Conservation (phyloP, 2,888 invertebrate genomes). For the Axea sp. region DNA sequence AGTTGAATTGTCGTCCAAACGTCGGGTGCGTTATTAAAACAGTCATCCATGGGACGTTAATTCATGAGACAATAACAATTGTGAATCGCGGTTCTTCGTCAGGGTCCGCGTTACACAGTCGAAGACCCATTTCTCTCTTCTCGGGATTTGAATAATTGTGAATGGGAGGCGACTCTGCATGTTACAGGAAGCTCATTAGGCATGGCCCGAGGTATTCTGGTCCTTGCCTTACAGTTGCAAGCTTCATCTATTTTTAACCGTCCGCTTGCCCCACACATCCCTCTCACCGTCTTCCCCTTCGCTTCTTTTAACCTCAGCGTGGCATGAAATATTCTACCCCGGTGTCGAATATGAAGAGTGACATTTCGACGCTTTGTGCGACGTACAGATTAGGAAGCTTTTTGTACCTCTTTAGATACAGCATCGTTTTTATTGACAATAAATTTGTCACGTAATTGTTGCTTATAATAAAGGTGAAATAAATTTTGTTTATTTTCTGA, state of each 20-base stretch:
- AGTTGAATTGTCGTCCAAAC: slow-evolving; percentile 64
- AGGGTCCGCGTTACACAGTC: slow-evolving; percentile 48
- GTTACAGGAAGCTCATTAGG: slow-evolving; percentile 79
- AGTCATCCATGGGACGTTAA: slow-evolving; percentile 59
- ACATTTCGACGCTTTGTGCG: slow-evolving; percentile 45
- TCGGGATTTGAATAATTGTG: slow-evolving; percentile 66
- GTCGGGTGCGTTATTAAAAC: slow-evolving; percentile 70
- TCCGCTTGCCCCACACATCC: neutral
- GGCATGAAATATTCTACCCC: slow-evolving; percentile 43
- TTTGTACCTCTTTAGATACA: slow-evolving; percentile 33
- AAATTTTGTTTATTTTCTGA: too few species aligned
- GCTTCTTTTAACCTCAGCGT: slow-evolving; percentile 10
- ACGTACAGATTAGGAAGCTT: slow-evolving; percentile 57
- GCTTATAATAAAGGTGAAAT: too few species aligned
- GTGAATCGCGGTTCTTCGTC: slow-evolving; percentile 60
- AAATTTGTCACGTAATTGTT: slow-evolving; percentile 52
- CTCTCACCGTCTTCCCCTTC: neutral
- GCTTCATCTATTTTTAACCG: slow-evolving; percentile 45
- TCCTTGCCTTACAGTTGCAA: slow-evolving; percentile 64
- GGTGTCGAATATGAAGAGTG: slow-evolving; percentile 52
- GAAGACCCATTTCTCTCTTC: slow-evolving; percentile 51
- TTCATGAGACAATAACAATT: slow-evolving; percentile 66
- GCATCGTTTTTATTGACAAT: slow-evolving; percentile 42
- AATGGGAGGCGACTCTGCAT: slow-evolving; percentile 63
- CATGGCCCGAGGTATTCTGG: slow-evolving; percentile 75